Conservation (phyloP, 2,113 vertebrate genomes). For the Muscicapa adusta region DNA sequence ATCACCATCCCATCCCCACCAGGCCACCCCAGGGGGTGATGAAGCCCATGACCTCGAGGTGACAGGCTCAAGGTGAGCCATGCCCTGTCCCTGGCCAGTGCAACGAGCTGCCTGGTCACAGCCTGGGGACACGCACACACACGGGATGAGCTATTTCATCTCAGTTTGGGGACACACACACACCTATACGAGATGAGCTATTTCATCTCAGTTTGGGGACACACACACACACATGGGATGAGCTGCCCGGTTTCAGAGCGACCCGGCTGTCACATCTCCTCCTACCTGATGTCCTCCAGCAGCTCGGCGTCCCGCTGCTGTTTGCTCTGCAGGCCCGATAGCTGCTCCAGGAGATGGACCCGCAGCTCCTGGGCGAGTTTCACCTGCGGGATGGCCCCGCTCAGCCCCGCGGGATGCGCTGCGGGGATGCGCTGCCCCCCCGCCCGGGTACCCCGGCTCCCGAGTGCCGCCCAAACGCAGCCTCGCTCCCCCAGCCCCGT, state of each 20-base stretch:
- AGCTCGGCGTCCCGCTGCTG: conserved; percentile 85
- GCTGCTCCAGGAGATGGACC: conserved; percentile 82
- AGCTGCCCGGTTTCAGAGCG: background rate
- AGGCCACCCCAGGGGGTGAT: rapidly evolving
- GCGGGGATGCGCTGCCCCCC: background rate
- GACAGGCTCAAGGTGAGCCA: background rate
- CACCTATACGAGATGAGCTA: background rate
- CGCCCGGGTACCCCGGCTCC: background rate
- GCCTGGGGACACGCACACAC: background rate
- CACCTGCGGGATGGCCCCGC: conserved; percentile 62
- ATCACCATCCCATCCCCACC: background rate
- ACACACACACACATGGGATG: background rate
- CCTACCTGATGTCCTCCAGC: conserved; percentile 88
- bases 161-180: background rate
- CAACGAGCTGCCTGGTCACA: background rate
- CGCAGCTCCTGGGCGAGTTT: conserved; percentile 88
- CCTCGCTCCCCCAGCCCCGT: background rate
- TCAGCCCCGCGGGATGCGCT: background rate
- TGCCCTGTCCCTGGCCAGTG: rapidly evolving
- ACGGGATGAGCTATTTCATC: background rate
- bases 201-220: background rate
- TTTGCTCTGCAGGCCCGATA: conserved; percentile 80
- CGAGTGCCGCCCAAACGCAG: background rate
- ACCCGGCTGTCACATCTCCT: too few relatives aligned
- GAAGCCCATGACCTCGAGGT: background rate